These are phyloP conservation scores for Parazoanthus swiftii DNA, from an alignment of 92 coral and sea anemone species.

Conservation along the genomic window DNA sequence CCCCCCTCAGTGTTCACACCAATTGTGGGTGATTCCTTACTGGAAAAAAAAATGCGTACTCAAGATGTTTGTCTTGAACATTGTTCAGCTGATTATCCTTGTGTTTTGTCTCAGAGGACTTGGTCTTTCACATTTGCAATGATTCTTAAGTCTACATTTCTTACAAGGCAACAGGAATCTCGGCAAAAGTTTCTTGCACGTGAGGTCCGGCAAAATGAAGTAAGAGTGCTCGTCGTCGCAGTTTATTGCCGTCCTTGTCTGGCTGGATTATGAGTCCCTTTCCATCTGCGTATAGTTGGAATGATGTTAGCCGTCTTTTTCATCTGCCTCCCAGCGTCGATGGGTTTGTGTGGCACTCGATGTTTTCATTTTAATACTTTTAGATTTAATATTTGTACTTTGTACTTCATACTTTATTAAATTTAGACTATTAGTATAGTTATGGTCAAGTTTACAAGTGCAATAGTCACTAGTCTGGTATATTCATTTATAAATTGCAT, in stretches of 20 bases:
- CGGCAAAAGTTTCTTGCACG: conserved; percentile 35
- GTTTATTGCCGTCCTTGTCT: conserved; percentile 17
- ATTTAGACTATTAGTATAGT: too few relatives aligned
- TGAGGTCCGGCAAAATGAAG: conserved; percentile 44
- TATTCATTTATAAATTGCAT: too few relatives aligned
- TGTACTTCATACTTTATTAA: too few relatives aligned
- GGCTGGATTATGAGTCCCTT: conserved; percentile 37
- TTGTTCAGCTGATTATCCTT: neutral
- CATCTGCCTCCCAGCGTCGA: conserved; percentile 32
- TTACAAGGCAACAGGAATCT: too few relatives aligned
- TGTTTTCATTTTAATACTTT: too few relatives aligned
- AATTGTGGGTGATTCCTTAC: conserved; percentile 25
- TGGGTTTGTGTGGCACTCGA: conserved; percentile 35
- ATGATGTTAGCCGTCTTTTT: conserved; percentile 23
- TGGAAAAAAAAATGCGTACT: conserved; percentile 58
- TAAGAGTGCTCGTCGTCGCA: conserved; percentile 30
- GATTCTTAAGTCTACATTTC: too few relatives aligned
- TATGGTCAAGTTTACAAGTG: too few relatives aligned
- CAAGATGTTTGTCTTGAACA: conserved; percentile 9
- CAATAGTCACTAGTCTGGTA: too few relatives aligned
- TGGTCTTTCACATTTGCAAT: conserved; percentile 39
- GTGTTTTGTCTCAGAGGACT: conserved; percentile 21
- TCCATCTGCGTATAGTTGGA: conserved; percentile 41
- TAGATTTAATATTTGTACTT: too few relatives aligned
- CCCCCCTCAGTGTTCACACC: conserved; percentile 47